Evolutionary conservation across 2,888 invertebrate genomes (phyloP).

Genomic region (Ethmia dodecea): DNA sequence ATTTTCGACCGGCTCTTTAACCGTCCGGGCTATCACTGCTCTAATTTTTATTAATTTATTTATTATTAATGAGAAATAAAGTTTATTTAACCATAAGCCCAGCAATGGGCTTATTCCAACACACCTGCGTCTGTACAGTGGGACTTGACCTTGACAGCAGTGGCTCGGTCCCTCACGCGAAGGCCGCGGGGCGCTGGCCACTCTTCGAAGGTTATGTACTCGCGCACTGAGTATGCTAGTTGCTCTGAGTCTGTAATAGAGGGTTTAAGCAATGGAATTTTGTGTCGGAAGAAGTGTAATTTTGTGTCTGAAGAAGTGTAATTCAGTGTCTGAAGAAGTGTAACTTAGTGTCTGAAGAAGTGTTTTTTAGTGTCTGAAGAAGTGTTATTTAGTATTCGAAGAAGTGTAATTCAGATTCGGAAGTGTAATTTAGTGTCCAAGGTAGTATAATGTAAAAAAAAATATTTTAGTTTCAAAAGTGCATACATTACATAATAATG

Average conservation of each 20-base stretch:
- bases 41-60: too few species aligned
- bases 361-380: neutral
- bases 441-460: too few species aligned
- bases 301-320: neutral
- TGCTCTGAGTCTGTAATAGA: constrained; percentile 79
- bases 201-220: constrained; percentile 93
- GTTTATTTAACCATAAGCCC: too few species aligned
- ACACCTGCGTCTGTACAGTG: constrained; percentile 81
- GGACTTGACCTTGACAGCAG: constrained; percentile 87
- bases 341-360: neutral
- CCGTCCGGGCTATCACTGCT: too few species aligned
- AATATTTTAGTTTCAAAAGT: too few species aligned
- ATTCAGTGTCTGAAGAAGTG: neutral
- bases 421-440: too few species aligned
- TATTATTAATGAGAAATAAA: too few species aligned
- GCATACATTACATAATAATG: too few species aligned
- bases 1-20: too few species aligned
- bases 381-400: neutral
- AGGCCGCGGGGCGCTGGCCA: constrained; percentile 89
- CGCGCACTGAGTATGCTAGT: constrained; percentile 95
- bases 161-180: constrained; percentile 86
- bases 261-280: too few species aligned
- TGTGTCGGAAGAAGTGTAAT: neutral
- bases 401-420: too few species aligned
- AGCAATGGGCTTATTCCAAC: too few species aligned